Conservation (phyloP, 2,888 invertebrate genomes). For the Amaurobius ferox region DNA sequence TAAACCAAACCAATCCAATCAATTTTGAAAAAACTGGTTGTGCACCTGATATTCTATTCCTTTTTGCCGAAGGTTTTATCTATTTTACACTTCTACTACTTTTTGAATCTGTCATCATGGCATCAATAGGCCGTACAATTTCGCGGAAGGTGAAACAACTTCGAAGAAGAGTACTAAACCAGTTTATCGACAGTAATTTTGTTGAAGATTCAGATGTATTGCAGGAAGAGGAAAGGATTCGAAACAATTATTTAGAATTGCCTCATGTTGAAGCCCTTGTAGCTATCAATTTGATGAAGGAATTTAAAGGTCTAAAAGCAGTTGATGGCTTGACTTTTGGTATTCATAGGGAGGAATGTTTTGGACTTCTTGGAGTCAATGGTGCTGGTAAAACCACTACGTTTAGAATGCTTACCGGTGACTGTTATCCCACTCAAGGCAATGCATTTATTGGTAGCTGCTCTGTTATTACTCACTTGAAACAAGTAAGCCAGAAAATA, state of each 20-base stretch:
- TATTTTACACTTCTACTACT: constrained; percentile 31
- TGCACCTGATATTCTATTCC: constrained; percentile 39
- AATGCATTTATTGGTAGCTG: constrained; percentile 61
- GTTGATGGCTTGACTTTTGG: constrained; percentile 73
- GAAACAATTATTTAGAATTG: neutral
- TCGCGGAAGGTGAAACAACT: neutral
- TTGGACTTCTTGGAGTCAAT: constrained; percentile 74
- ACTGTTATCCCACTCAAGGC: constrained; percentile 40
- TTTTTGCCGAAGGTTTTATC: constrained; percentile 26
- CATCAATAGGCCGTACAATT: neutral
- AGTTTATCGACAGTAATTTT: neutral
- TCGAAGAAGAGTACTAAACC: neutral
- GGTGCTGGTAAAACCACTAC: constrained; percentile 75
- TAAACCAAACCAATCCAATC: constrained; percentile 4
- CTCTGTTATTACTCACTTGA: constrained; percentile 33
- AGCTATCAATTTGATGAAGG: constrained; percentile 64
- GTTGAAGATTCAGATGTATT: constrained; percentile 45
- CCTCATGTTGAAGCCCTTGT: constrained; percentile 30
- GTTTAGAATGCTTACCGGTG: constrained; percentile 74
- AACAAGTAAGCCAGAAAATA: constrained; percentile 29
- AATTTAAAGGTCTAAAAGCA: constrained; percentile 68
- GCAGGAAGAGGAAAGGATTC: constrained; percentile 36
- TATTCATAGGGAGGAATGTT: constrained; percentile 73
- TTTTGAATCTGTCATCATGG: constrained; percentile 5
- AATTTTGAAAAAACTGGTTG: constrained; percentile 21